Base-by-base conservation (phyloP, 2,888 invertebrate species). In the Tridacna gigas region DNA sequence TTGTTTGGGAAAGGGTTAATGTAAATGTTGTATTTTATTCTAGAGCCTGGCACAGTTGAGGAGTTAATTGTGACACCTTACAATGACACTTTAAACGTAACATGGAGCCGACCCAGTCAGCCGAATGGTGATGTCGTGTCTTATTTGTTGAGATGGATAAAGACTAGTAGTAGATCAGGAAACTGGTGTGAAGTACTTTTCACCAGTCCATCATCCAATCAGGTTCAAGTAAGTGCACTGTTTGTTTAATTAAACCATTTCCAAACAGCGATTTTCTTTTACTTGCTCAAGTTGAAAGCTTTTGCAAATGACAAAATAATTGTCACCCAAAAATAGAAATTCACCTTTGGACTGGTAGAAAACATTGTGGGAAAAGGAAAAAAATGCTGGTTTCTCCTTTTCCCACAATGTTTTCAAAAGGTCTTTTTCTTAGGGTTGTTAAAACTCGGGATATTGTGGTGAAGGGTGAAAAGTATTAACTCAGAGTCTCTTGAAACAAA, bases 71-170 rank as follows among this genome's bases (percentile, higher is more conserved):
- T 75, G 15, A 75, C 3, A 65, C 65, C 63, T 13, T 45, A 22
- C 13, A 63, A 75, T 63, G 51, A 61, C 47, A 63, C 75, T 12
- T 25, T 75, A 15, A 61, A 25, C 15, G 75, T 75, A 22, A 61
- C 75, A 0, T 75, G 75, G 75, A 37, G 28, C 7, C 13, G 75
- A 63, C 75, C 75, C n/a, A 47, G 47, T 47, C 22, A 37, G 22
- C 75, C 75, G 5, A 75, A 75, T 47, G 75, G 75, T 11, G 63
- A 75, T 63, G 47, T 75, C 15, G n/a, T 63, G 18, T 47, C 71
- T 12, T 71, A 71, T 25, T 0, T 25, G 25, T 22, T 71, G n/a
- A 71, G 4, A 51, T 71, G 71, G 71, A 25, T 71, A 51, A 51
- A 71, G 25, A 71, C 51, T 3, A 51, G 45, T 47, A 69, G 69